Conservation (phyloP, 2,888 invertebrate genomes). For the Drosophila melanosoma region DNA sequence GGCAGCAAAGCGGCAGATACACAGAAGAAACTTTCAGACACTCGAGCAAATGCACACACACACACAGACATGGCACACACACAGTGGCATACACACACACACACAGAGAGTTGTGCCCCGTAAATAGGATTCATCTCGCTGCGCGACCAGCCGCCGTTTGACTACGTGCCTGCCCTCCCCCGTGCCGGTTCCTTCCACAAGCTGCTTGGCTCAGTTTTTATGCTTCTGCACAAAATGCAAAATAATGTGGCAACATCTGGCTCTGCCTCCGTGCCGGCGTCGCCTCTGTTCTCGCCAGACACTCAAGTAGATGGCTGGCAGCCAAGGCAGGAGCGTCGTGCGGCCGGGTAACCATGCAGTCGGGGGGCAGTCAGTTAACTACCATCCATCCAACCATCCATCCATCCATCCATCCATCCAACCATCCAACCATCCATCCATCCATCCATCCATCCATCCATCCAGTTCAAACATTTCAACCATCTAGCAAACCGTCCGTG, state of each 20-base stretch:
- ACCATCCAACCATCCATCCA: constrained; percentile 41
- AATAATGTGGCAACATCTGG: constrained; percentile 69
- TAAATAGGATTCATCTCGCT: constrained; percentile 78
- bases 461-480: constrained; percentile 16
- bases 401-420: constrained; percentile 40
- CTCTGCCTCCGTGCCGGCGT: constrained; percentile 41
- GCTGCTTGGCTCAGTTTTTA: constrained; percentile 42
- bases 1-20: constrained; percentile 55
- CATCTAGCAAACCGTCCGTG: constrained; percentile 40
- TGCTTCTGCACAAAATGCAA: constrained; percentile 74
- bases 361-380: constrained; percentile 58
- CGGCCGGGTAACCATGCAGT: constrained; percentile 22
- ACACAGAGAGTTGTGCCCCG: constrained; percentile 65
- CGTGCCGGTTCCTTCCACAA: constrained; percentile 9
- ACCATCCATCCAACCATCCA: constrained; percentile 49
- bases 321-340: constrained; percentile 8
- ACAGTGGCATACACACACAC: constrained; percentile 11
- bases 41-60: constrained; percentile 5
- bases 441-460: constrained; percentile 50
- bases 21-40: constrained; percentile 24
- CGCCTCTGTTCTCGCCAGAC: constrained; percentile 71
- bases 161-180: constrained; percentile 24
- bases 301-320: constrained; percentile 66
- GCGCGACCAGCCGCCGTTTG: constrained; percentile 69
- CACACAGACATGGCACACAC: constrained; percentile 31